Base-by-base conservation (phyloP, 2,797 vertebrate species). In the Threskiornis aethiopicus region DNA sequence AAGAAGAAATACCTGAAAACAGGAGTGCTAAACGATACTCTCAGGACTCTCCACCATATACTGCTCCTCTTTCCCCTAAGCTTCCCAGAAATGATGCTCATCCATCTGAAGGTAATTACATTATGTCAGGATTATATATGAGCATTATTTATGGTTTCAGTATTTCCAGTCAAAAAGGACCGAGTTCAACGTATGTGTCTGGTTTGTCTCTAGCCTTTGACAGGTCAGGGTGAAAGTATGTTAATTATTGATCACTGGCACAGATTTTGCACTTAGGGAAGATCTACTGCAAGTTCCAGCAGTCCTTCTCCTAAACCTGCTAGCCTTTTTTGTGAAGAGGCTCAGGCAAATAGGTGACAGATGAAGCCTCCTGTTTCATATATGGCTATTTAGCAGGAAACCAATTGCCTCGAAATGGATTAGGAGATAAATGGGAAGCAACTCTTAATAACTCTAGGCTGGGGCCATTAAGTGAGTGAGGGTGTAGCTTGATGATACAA, bases 81-180 rank as follows among this genome's bases (percentile, higher is more conserved):
- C 98, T 99, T 78, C 95, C 99, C 89, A 98, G 99, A 89, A 98
- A 97, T 13, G 98, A 99, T 89, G 97, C 98, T 72, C 98, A 99
- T 95, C 98, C 98, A 25, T 99, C 98, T 96, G 98, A 99, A 99
- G 99, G 99, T 99, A 99, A 98, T 93, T 95, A 91, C 22, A 37
- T 91, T 91, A 90, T 83, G 91, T 59, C 35, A 2, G 55, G 54
- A 78, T 67, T 94, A 71, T 85, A 39, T 94, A 78, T 54, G 87
- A 94, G 84, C 79, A 69, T 95, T 93, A 91, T 93, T 90, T 96
- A 85, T 91, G 69, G 54, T 61, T 90, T 94, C 52, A 62, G 91
- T 93, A 75, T 93, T 96, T 93, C 76, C 31, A 92, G 51, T 93
- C 79, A 80, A 54, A 93, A 91, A 89, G 46, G 41, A 89, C 52